Evolutionary conservation across 53 echinoderm and acorn worm genomes (phyloP).

Genomic region (Mesocentrotus franciscanus): DNA sequence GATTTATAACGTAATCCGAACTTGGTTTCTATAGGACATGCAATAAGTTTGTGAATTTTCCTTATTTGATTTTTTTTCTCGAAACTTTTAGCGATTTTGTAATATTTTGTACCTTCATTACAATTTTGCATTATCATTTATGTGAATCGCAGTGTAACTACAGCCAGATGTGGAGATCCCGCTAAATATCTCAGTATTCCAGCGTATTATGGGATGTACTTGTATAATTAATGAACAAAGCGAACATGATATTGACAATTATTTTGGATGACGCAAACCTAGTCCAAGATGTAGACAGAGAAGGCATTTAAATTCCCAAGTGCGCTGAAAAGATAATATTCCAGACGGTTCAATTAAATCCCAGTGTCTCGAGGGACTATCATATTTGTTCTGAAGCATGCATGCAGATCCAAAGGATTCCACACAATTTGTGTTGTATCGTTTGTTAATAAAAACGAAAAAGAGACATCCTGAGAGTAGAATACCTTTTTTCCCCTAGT

Average conservation of each 20-base stretch:
- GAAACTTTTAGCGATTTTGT: no score
- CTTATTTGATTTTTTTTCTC: no score
- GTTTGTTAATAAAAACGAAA: background rate
- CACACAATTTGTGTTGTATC: background rate
- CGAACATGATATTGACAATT: conserved; percentile 19
- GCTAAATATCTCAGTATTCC: background rate
- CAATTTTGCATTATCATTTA: no score
- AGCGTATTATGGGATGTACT: background rate
- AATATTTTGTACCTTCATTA: no score
- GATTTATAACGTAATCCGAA: no score
- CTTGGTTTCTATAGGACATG: no score
- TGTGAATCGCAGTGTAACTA: no score
- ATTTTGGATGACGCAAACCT: background rate
- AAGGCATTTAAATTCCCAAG: background rate
- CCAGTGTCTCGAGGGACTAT: background rate
- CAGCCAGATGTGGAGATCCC: no score
- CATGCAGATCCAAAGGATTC: background rate
- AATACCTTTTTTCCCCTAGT: background rate
- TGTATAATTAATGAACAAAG: background rate
- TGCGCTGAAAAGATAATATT: background rate
- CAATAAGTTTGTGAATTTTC: no score
- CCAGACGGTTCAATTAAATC: conserved; percentile 29
- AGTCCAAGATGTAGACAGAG: background rate
- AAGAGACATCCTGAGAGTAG: background rate
- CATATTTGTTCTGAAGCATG: background rate